Evolutionary conservation across 1,140 invertebrate species (phyloP).

Genomic region (Drosophila punjabiensis): DNA sequence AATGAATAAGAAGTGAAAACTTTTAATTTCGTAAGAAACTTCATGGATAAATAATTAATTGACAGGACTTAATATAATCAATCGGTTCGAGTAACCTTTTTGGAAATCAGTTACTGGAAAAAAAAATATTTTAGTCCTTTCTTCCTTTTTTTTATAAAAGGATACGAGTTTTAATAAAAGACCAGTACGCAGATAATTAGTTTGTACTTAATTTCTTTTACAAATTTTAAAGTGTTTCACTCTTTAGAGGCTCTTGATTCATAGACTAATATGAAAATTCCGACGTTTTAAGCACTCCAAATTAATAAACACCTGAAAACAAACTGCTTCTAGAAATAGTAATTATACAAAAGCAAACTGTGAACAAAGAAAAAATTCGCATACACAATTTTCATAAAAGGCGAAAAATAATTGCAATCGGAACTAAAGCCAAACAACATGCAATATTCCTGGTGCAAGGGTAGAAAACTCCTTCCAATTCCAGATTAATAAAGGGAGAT

Average conservation of each 20-base stretch:
- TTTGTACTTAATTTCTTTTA: too few relatives aligned
- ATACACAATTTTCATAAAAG: not conserved
- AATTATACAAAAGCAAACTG: not conserved
- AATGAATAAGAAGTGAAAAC: too few relatives aligned
- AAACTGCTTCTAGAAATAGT: too few relatives aligned
- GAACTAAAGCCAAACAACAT: constrained; percentile 21
- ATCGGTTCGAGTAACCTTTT: too few relatives aligned
- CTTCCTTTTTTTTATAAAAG: too few relatives aligned
- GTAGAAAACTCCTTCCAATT: constrained; percentile 10
- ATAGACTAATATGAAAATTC: not conserved
- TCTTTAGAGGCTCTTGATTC: not conserved
- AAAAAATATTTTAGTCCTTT: too few relatives aligned
- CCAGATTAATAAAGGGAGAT: not conserved
- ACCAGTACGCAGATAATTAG: too few relatives aligned
- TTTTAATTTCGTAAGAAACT: not conserved
- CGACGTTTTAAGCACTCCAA: not conserved
- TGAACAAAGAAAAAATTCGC: not conserved
- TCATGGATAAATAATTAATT: not conserved
- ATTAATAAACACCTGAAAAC: too few relatives aligned
- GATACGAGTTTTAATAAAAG: too few relatives aligned
- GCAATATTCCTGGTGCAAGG: not conserved
- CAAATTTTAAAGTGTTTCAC: too few relatives aligned
- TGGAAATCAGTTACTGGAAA: too few relatives aligned
- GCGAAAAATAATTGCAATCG: constrained; percentile 15
- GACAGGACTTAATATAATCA: too few relatives aligned